phyloP scores from a whole-genome alignment of 2,888 invertebrate genomes.

The Orthosia incerta region DNA sequence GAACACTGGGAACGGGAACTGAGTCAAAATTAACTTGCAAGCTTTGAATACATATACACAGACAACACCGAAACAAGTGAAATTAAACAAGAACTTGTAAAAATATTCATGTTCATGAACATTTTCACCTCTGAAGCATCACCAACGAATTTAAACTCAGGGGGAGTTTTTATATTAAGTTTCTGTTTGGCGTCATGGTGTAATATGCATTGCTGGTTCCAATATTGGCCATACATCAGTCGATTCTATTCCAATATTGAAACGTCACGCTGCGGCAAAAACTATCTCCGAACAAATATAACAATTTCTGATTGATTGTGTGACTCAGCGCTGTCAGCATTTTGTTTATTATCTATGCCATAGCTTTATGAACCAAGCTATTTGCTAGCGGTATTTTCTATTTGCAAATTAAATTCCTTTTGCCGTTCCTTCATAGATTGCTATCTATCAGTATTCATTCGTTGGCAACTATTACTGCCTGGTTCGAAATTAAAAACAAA shows the following conservation, averaged over 20 bases:
- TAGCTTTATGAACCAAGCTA: constrained; percentile 7
- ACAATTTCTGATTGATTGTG: constrained; percentile 51
- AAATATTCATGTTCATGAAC: no score
- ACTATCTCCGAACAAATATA: constrained; percentile 47
- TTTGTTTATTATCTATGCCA: constrained; percentile 35
- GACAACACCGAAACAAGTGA: no score
- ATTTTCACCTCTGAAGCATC: no score
- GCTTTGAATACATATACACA: no score
- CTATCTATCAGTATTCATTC: constrained; percentile 10
- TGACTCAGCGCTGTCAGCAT: constrained; percentile 51
- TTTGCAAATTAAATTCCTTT: constrained; percentile 60
- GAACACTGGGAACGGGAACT: no score
- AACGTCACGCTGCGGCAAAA: constrained; percentile 63
- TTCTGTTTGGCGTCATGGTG: neutral
- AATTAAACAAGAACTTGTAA: no score
- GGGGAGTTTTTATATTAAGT: no score
- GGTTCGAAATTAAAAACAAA: constrained; percentile 21
- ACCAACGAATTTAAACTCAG: no score
- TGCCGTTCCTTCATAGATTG: constrained; percentile 12
- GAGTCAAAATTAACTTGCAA: no score
- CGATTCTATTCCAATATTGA: neutral
- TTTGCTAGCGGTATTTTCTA: constrained; percentile 43
- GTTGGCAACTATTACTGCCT: neutral
- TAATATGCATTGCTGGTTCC: neutral
- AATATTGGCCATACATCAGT: constrained; percentile 1